phyloP scores from a whole-genome alignment of 2,888 invertebrate genomes.

The Drosophila demipolita region DNA sequence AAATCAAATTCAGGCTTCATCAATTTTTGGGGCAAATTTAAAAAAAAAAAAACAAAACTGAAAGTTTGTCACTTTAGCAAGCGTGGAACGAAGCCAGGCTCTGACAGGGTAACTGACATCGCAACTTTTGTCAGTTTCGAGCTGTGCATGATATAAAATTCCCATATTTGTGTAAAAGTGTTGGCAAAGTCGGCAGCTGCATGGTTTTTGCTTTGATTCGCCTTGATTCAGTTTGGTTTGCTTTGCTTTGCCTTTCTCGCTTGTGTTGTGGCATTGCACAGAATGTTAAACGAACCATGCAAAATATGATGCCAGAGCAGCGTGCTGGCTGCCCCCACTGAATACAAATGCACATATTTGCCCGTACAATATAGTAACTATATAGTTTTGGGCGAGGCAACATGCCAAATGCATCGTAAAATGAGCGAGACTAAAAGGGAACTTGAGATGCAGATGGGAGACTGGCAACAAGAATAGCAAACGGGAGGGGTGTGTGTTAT shows the following conservation, averaged over 20 bases:
- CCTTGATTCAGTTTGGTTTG: constrained; percentile 22
- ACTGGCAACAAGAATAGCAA: not conserved
- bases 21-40: constrained; percentile 59
- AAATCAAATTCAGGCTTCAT: constrained; percentile 63
- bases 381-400: constrained; percentile 42
- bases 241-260: constrained; percentile 35
- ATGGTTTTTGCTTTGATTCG: constrained; percentile 18
- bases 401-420: constrained; percentile 47
- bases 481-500: no score
- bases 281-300: constrained; percentile 80
- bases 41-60: constrained; percentile 10
- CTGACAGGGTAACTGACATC: constrained; percentile 5
- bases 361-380: constrained; percentile 1
- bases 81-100: not conserved
- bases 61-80: not conserved
- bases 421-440: constrained; percentile 3
- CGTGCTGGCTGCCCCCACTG: constrained; percentile 8
- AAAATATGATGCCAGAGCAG: constrained; percentile 69
- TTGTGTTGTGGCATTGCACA: constrained; percentile 61
- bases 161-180: constrained; percentile 1
- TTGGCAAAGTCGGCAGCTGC: constrained; percentile 42
- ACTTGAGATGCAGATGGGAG: not conserved
- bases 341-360: not conserved
- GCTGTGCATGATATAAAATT: constrained; percentile 42
- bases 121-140: constrained; percentile 20